These are phyloP conservation scores for Columba janthina DNA, from an alignment of 2,113 vertebrate species.

Conservation along the genomic window DNA sequence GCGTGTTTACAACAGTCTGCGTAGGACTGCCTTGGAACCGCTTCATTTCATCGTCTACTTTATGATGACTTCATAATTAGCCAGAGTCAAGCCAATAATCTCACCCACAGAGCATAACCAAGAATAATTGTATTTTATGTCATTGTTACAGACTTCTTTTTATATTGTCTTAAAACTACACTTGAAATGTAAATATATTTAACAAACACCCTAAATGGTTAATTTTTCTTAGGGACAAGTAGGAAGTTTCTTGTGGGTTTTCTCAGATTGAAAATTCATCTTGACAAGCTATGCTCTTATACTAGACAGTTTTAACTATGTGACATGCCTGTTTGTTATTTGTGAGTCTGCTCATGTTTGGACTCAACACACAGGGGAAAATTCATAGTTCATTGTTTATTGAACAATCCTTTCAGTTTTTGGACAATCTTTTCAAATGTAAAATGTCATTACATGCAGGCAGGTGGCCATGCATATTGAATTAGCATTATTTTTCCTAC, in stretches of 20 bases:
- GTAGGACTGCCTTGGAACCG: neutral
- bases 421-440: neutral
- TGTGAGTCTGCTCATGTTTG: conserved; percentile 20
- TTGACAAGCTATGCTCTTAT: neutral
- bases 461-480: neutral
- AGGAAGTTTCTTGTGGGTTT: neutral
- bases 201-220: neutral
- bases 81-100: neutral
- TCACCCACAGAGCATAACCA: neutral
- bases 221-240: neutral
- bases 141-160: neutral
- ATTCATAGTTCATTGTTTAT: neutral
- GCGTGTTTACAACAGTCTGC: neutral
- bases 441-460: neutral
- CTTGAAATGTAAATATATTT: neutral
- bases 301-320: conserved; percentile 31
- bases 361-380: neutral
- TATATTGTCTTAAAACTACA: neutral
- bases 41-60: neutral
- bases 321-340: conserved; percentile 33
- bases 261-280: neutral
- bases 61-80: neutral
- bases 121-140: neutral
- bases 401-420: neutral
- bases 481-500: neutral